These are phyloP conservation scores for Pseudomugil gertrudae DNA, from an alignment of 2,797 vertebrate species.

Conservation along the genomic window DNA sequence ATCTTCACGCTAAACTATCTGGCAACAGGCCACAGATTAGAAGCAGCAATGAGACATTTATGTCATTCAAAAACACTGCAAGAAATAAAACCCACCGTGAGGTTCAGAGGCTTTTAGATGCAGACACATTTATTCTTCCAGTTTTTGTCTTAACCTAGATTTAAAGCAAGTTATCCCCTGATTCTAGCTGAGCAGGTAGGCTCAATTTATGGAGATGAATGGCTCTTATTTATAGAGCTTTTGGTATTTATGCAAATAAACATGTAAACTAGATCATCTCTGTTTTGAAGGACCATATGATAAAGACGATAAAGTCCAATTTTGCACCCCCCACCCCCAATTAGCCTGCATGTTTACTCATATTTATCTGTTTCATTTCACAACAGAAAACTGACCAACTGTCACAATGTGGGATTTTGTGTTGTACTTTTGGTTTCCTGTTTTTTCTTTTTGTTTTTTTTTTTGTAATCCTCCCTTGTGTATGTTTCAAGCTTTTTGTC, in stretches of 20 bases:
- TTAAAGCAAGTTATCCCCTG: not conserved
- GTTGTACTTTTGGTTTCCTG: no score
- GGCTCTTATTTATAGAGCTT: not conserved
- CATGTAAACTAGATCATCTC: not conserved
- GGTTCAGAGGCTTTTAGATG: not conserved
- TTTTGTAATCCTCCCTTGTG: no score
- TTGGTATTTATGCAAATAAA: conserved; percentile 10
- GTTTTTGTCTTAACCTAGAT: not conserved
- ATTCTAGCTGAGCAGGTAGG: conserved; percentile 15
- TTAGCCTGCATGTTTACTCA: not conserved
- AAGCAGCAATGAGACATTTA: not conserved
- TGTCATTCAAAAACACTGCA: not conserved
- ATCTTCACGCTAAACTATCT: conserved; percentile 1
- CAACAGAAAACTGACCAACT: no score
- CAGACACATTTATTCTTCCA: not conserved
- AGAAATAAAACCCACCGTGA: not conserved
- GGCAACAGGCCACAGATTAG: not conserved
- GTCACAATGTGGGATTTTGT: no score
- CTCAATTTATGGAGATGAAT: conserved; percentile 3
- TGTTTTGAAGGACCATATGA: not conserved
- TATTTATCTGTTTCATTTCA: no score
- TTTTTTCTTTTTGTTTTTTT: no score
- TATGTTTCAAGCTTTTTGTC: no score
- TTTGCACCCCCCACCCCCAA: not conserved
- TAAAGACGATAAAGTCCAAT: not conserved